Evolutionary conservation across 1,140 invertebrate genomes (phyloP).

Genomic region (Drepana arcuata): DNA sequence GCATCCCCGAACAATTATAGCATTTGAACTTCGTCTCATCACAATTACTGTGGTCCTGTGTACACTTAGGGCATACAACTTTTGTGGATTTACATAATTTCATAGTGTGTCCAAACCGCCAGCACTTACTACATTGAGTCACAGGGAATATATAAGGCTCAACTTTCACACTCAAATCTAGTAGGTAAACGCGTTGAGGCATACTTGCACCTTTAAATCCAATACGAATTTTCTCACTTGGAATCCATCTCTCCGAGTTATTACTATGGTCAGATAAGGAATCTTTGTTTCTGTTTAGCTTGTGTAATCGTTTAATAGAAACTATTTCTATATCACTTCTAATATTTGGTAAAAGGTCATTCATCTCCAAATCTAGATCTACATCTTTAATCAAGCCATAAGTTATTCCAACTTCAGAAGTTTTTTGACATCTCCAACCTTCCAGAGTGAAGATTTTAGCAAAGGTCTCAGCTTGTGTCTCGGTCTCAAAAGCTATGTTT

Average conservation of each 20-base stretch:
- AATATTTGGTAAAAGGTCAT: conserved; percentile 2
- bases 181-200: conserved; percentile 10
- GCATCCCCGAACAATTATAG: conserved; percentile 17
- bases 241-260: conserved; percentile 6
- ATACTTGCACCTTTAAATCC: conserved; percentile 13
- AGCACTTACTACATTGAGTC: conserved; percentile 25
- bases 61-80: conserved; percentile 25
- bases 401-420: conserved; percentile 1
- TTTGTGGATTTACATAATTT: conserved; percentile 14
- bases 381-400: conserved; percentile 8
- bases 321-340: neutral
- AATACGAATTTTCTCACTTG: conserved; percentile 13
- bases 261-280: no score
- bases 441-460: conserved; percentile 1
- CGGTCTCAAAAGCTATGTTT: neutral
- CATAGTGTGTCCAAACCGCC: conserved; percentile 18
- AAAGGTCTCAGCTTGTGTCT: conserved; percentile 1
- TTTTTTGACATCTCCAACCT: conserved; percentile 3
- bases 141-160: conserved; percentile 24
- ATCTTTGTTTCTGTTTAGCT: no score
- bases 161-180: conserved; percentile 13
- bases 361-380: conserved; percentile 2
- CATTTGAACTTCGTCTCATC: conserved; percentile 18
- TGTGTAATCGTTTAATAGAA: conserved; percentile 8
- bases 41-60: conserved; percentile 18